phyloP scores from a whole-genome alignment of 2,888 invertebrate genomes.

The Chymomyza caudatula region DNA sequence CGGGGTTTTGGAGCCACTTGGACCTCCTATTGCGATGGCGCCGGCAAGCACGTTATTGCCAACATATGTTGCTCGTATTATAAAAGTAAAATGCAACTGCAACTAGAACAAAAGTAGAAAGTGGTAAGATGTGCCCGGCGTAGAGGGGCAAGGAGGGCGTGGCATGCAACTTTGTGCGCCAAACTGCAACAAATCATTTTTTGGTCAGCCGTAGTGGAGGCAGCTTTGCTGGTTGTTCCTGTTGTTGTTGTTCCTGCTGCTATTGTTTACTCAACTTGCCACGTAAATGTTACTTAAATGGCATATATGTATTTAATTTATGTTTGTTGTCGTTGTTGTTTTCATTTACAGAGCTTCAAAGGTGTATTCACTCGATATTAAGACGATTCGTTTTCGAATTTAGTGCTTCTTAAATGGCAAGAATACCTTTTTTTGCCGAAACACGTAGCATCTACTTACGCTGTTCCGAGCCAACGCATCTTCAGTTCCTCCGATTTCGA shows the following conservation, averaged over 20 bases:
- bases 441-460: too few relatives aligned
- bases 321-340: too few relatives aligned
- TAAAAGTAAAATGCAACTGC: slow-evolving; percentile 6
- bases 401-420: too few relatives aligned
- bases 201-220: neutral
- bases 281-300: too few relatives aligned
- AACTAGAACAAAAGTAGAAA: slow-evolving; percentile 2
- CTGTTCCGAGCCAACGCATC: too few relatives aligned
- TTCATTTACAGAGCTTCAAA: too few relatives aligned
- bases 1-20: too few relatives aligned
- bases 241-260: neutral
- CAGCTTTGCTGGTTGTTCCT: neutral
- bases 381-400: too few relatives aligned
- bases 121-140: neutral
- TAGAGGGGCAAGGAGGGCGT: neutral
- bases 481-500: too few relatives aligned
- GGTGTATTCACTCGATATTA: too few relatives aligned
- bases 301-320: too few relatives aligned
- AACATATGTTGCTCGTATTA: slow-evolving; percentile 1
- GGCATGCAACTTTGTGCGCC: neutral
- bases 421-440: too few relatives aligned
- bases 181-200: slow-evolving; percentile 7
- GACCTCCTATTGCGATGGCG: neutral
- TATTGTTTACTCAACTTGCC: neutral
- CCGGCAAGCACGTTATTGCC: slow-evolving; percentile 4